Percentiles rank a stretch among this genome's conserved stretches.
These are phyloP conservation scores for Tenthredo distinguenda DNA, from an alignment of 2,888 invertebrate species.

Conservation along the genomic window DNA sequence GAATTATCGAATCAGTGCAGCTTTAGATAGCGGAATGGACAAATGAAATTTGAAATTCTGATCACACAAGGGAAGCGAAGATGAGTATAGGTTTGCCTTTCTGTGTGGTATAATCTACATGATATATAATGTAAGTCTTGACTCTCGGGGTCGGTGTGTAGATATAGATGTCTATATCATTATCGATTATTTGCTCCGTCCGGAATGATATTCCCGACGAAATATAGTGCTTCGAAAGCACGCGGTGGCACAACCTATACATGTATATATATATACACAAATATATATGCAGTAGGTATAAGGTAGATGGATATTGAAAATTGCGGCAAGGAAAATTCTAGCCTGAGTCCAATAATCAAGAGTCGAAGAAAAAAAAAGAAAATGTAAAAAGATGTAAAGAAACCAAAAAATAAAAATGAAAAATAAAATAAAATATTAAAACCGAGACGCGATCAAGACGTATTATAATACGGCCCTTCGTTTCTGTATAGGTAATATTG, in stretches of 20 bases:
- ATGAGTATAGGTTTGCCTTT: neutral
- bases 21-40: neutral
- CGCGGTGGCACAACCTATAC: neutral
- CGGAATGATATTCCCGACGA: neutral
- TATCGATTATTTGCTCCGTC: slow-evolving; percentile 33
- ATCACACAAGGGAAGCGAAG: neutral
- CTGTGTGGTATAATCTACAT: neutral
- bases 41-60: slow-evolving; percentile 5
- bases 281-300: neutral
- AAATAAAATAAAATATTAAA: neutral
- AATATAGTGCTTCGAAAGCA: neutral
- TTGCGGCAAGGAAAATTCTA: neutral
- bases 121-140: neutral
- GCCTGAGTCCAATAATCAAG: neutral
- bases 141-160: neutral
- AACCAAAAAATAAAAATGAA: neutral
- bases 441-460: neutral
- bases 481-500: neutral
- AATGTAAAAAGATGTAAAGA: too few relatives aligned
- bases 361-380: neutral
- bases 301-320: neutral
- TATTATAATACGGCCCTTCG: neutral
- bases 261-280: neutral
- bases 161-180: slow-evolving; percentile 3
- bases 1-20: neutral